Base-by-base conservation (phyloP, 2,797 vertebrate genomes). In the Lacerta bilineata region DNA sequence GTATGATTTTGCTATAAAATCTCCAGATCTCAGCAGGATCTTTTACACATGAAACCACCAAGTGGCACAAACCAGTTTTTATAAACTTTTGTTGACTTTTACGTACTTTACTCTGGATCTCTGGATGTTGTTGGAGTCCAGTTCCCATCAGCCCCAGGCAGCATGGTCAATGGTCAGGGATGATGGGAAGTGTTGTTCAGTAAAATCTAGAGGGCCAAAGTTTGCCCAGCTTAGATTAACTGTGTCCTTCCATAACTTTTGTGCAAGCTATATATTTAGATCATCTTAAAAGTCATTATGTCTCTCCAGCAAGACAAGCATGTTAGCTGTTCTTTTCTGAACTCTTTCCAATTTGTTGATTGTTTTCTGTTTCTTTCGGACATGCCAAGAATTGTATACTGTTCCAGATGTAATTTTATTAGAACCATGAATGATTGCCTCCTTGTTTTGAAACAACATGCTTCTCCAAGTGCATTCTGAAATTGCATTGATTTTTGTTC, bases 391-490 rank as follows among this genome's bases (percentile, higher is more conserved):
- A 79, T 4, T 80, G 20, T 15, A 41, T 86, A 92, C 86, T 85
- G 66, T 87, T 93, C 74, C 80, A 75, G 33, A 80, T 85, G 33
- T 39, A 64, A 29, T 86, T 41, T 92, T 80, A 90, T 41, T 78
- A 69, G 59, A 88, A 80, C 84, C 80, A 90, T 33, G 39, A 86
- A 82, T 36, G 88, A 86, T 85, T 91, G 39, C 7, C 86, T 91
- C 17, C 33, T 39, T 77, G 13, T 83, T 81, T 81, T 41, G 50
- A 84, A 78, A 81, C 76, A 88, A 83, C 46, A 74, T 91, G 87
- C 59, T 89, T 90, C 61, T 66, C n/a, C 87, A 18, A 41, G 27
- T 85, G 83, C 93, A 88, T 69, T 25, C 77, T 88, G 82, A 80
- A 71, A 69, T 27, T 36, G 8, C 87, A 71, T n/a, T 27, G 25